phyloP scores from a whole-genome alignment of 1,140 invertebrate genomes.

The Ctenoplectra terminalis region DNA sequence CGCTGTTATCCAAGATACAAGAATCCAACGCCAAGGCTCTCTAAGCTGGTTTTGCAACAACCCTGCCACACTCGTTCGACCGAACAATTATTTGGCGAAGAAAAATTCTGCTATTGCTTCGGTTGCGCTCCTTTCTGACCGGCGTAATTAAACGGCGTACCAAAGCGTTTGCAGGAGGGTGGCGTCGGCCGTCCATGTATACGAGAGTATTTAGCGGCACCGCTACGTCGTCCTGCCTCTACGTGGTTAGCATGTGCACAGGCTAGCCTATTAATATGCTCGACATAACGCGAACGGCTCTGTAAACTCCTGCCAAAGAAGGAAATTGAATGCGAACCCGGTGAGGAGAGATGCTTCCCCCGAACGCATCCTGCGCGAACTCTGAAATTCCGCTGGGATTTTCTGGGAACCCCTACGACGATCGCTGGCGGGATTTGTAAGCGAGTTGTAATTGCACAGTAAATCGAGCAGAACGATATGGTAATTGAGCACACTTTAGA shows the following conservation, averaged over 20 bases:
- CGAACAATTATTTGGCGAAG: not conserved
- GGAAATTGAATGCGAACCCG: constrained; percentile 74
- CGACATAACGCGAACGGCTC: constrained; percentile 66
- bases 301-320: constrained; percentile 73
- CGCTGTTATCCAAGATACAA: too few relatives aligned
- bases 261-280: constrained; percentile 71
- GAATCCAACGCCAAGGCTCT: too few relatives aligned
- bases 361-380: not conserved
- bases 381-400: constrained; percentile 27
- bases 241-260: constrained; percentile 67
- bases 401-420: not conserved
- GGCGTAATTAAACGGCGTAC: constrained; percentile 49
- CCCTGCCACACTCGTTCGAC: too few relatives aligned
- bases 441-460: constrained; percentile 26
- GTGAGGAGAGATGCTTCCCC: constrained; percentile 1
- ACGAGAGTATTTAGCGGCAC: constrained; percentile 35
- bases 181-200: constrained; percentile 15
- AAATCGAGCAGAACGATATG: constrained; percentile 43
- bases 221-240: constrained; percentile 34
- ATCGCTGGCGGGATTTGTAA: constrained; percentile 20
- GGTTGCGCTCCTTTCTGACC: not conserved
- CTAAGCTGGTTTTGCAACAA: too few relatives aligned
- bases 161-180: constrained; percentile 11
- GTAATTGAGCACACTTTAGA: constrained; percentile 33
- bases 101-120: not conserved